Conservation (phyloP, 1,140 invertebrate species). For the Heliothis virescens region DNA sequence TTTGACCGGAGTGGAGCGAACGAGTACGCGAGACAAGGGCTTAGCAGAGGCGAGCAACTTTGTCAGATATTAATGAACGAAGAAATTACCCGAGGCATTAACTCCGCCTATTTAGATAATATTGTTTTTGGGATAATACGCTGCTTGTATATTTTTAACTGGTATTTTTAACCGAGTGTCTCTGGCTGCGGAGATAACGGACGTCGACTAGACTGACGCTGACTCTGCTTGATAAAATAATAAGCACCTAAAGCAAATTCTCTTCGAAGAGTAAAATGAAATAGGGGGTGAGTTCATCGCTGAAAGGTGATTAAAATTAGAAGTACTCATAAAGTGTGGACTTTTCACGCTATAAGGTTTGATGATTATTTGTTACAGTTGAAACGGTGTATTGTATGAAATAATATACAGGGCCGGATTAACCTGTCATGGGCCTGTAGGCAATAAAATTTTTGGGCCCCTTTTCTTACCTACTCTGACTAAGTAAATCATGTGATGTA, state of each 20-base stretch:
- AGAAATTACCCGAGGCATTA: slow-evolving; percentile 58
- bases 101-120: slow-evolving; percentile 57
- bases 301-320: neutral
- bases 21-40: slow-evolving; percentile 52
- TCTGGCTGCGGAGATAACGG: neutral
- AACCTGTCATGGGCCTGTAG: too few relatives aligned
- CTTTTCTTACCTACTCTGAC: too few relatives aligned
- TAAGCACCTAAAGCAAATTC: neutral
- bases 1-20: slow-evolving; percentile 41
- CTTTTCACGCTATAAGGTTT: neutral
- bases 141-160: slow-evolving; percentile 13
- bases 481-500: too few relatives aligned
- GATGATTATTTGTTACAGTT: neutral
- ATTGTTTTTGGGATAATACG: slow-evolving; percentile 55
- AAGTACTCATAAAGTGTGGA: neutral
- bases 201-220: neutral
- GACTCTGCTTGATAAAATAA: neutral
- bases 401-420: too few relatives aligned
- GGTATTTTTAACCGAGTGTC: slow-evolving; percentile 3
- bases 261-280: slow-evolving; percentile 4
- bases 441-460: too few relatives aligned
- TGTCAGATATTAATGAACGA: slow-evolving; percentile 65
- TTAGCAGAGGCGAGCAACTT: slow-evolving; percentile 54
- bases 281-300: neutral
- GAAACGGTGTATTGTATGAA: neutral